Evolutionary conservation across 2,113 vertebrate genomes (phyloP), one percentile per base, ranked within the genome.

Genomic region (Aegotheles bennettii): DNA sequence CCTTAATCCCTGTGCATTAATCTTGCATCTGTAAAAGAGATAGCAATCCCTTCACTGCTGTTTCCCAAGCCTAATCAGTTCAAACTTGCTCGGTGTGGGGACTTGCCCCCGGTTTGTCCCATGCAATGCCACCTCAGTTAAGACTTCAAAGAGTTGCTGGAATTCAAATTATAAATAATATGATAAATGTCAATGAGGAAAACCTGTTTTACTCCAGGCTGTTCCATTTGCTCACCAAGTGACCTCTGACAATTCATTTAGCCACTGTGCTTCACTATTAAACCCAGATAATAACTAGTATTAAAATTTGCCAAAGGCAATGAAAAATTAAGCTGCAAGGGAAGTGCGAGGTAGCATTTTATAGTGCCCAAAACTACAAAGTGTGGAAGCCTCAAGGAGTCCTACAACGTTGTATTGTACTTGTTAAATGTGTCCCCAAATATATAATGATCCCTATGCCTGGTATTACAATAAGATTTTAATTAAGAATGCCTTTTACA

Each of bases 241-340:
- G 90, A 91, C 92, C 92, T 97, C 79, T 61, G 79, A 83, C 42
- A 10, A 57, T 74, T 84, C 75, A 54, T 90, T 84, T 50, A 89
- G 74, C 92, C 57, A 63, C 35, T 28, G 50, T 21, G 38, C 61
- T 91, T 87, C 57, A 8, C 77, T 63, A 60, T 70, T 85, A 87
- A 95, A 79, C 16, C 31, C n/a, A 53, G 79, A 90, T 93, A 96
- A 95, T 94, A 80, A 76, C 76, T 26, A 69, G 96, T 90, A 95
- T 84, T 92, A 92, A 86, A 83, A 77, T 16, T 20, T 36, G 92
- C 94, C 80, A 68, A 92, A 70, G 94, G 95, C 92, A 7, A 93
- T 5, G 59, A 84, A 95, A 96, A 95, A 65, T 7, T 7, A 6
- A 13, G 13, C 54, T 26, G 40, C 2, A 2, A 94, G n/a, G 68